A percentile compares a stretch with the other conserved stretches of the same genome.
These are phyloP conservation scores for Haliaeetus leucogaster DNA, from an alignment of 2,113 vertebrate species.

Conservation along the genomic window DNA sequence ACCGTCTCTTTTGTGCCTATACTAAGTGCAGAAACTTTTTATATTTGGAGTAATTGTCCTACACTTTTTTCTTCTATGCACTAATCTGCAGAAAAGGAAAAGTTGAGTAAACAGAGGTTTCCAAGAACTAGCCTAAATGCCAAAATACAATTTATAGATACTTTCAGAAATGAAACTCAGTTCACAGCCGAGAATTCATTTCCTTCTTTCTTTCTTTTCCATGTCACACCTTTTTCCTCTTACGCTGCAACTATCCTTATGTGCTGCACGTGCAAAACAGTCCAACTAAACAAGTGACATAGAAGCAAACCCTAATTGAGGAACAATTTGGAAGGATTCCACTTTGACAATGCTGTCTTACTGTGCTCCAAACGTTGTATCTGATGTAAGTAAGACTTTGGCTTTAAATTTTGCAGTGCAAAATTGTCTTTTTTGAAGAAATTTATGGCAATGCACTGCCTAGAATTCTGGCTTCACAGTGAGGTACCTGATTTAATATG, in stretches of 20 bases:
- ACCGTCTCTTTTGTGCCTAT: neutral
- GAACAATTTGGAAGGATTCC: neutral
- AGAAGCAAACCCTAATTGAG: neutral
- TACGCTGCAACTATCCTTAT: neutral
- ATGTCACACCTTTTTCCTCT: neutral
- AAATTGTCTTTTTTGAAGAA: neutral
- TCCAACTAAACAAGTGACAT: neutral
- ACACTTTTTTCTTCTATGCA: neutral
- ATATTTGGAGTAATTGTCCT: neutral
- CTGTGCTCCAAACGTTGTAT: neutral
- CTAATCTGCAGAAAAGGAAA: neutral
- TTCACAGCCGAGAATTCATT: neutral
- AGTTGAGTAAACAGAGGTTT: neutral
- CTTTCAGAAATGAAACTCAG: neutral
- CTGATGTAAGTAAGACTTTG: neutral
- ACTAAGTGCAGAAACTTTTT: neutral
- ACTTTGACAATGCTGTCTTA: neutral
- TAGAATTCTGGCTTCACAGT: neutral
- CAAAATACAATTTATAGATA: neutral
- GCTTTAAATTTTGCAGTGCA: neutral
- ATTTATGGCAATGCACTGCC: neutral
- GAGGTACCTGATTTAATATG: conserved; percentile 30
- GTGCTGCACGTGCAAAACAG: neutral
- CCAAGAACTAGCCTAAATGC: neutral
- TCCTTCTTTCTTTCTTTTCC: neutral